phyloP scores from a whole-genome alignment of 2,888 invertebrate species.

The Xestia sexstrigata region DNA sequence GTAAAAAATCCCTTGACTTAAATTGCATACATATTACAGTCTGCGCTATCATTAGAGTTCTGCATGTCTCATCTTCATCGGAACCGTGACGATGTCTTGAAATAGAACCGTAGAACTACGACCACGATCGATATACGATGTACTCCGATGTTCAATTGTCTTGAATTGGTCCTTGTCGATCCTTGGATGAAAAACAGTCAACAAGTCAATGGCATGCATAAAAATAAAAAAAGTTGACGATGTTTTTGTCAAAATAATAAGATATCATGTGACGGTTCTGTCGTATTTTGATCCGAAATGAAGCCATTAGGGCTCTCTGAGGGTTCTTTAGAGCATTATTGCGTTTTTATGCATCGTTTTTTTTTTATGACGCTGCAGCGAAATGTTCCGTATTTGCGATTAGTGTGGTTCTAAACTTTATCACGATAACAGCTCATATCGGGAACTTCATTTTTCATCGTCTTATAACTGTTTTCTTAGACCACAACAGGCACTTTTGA shows the following conservation, averaged over 20 bases:
- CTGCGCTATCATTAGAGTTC: constrained; percentile 31
- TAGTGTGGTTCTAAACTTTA: constrained; percentile 12
- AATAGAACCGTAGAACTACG: constrained; percentile 15
- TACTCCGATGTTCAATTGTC: constrained; percentile 11
- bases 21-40: constrained; percentile 30
- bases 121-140: constrained; percentile 15
- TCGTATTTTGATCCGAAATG: constrained; percentile 31
- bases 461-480: background rate
- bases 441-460: background rate
- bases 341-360: constrained; percentile 24
- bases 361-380: constrained; percentile 12
- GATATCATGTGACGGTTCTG: background rate
- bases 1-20: constrained; percentile 22
- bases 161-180: background rate
- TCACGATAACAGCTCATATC: background rate
- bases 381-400: constrained; percentile 13
- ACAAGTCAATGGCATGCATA: constrained; percentile 2
- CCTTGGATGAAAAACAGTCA: background rate
- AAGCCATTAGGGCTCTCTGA: constrained; percentile 21
- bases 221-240: constrained; percentile 7
- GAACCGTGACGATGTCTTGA: constrained; percentile 18
- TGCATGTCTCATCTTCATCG: constrained; percentile 23
- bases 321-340: constrained; percentile 30
- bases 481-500: too few species aligned
- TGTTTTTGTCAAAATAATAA: background rate